These are phyloP conservation scores for Brachypterus glaber DNA, from an alignment of 2,888 invertebrate genomes.

Conservation along the genomic window DNA sequence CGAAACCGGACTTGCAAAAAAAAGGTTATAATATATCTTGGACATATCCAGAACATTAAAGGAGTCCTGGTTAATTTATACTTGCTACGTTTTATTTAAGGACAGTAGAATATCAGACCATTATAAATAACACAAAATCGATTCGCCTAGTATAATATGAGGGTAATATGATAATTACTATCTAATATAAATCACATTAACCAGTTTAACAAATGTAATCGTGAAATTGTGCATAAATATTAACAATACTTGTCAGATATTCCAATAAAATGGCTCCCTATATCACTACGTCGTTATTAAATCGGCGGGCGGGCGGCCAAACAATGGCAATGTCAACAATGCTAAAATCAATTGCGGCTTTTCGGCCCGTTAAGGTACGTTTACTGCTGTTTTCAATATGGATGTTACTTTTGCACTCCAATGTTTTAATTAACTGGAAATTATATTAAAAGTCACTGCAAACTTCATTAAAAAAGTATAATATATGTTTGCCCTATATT, in stretches of 20 bases:
- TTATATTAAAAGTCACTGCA: constrained; percentile 6
- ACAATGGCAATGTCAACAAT: constrained; percentile 23
- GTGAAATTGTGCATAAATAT: constrained; percentile 30
- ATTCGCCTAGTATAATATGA: constrained; percentile 12
- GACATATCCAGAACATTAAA: too few species aligned
- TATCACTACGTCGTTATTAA: constrained; percentile 19
- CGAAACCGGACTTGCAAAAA: too few species aligned
- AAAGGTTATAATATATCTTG: too few species aligned
- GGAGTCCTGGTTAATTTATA: too few species aligned
- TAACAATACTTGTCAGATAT: constrained; percentile 32
- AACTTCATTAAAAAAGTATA: too few species aligned
- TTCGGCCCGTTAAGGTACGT: too few species aligned
- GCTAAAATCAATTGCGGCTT: constrained; percentile 20
- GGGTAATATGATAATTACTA: constrained; percentile 30
- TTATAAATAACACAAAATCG: constrained; percentile 15
- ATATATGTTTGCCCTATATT: too few species aligned
- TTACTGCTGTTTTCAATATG: constrained; percentile 5
- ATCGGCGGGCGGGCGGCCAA: too few species aligned
- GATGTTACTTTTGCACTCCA: constrained; percentile 2
- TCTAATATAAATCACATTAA: constrained; percentile 32
- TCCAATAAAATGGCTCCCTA: constrained; percentile 24
- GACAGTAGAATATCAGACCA: too few species aligned
- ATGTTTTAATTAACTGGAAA: constrained; percentile 9
- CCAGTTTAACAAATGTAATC: constrained; percentile 29
- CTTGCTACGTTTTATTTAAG: too few species aligned